Evolutionary conservation across 2,113 vertebrate genomes (phyloP).

Genomic region (Phyllostomus hastatus): DNA sequence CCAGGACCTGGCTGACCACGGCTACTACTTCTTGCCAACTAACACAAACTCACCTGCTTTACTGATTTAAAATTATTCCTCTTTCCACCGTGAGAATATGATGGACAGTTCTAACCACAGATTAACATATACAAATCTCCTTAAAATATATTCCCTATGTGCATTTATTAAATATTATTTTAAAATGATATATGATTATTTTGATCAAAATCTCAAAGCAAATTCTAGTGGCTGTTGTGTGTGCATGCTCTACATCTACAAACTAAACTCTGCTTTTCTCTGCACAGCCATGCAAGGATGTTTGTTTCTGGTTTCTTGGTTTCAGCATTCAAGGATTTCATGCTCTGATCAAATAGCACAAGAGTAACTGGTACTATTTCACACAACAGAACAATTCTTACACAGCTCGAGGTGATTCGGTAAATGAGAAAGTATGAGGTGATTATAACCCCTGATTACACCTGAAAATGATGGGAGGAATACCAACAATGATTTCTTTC

Average conservation of each 20-base stretch:
- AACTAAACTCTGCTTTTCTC: neutral
- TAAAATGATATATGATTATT: neutral
- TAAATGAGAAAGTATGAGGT: neutral
- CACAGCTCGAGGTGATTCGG: neutral
- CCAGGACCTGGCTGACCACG: neutral
- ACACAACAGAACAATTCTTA: neutral
- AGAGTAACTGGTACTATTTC: neutral
- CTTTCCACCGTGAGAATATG: neutral
- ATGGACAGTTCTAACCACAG: neutral
- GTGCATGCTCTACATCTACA: neutral
- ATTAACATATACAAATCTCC: neutral
- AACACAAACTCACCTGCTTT: neutral
- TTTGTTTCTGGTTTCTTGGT: neutral
- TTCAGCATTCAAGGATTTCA: neutral
- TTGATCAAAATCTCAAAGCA: neutral
- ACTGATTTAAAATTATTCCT: neutral
- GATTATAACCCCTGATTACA: neutral
- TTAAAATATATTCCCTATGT: neutral
- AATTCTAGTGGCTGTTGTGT: neutral
- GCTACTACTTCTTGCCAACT: neutral
- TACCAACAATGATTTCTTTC: conserved; percentile 14
- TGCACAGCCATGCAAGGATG: neutral
- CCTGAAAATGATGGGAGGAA: neutral
- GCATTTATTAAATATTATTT: neutral
- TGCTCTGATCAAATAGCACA: neutral